Base-by-base conservation (phyloP, 2,888 invertebrate genomes). In the Polyommatus icarus region DNA sequence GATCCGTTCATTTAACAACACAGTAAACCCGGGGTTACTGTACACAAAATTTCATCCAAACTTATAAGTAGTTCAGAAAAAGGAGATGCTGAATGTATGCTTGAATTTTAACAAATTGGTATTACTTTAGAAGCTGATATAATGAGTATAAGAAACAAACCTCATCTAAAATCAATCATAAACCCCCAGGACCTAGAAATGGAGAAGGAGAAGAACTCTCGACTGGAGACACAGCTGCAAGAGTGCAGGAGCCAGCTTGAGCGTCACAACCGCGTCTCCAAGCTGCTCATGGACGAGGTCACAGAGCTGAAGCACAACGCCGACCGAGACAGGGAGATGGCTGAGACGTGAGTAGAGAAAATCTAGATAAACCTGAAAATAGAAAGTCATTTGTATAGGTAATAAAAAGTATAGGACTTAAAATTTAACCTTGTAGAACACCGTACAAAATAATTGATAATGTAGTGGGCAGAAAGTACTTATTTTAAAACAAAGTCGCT, bases 261-360 rank as follows among this genome's bases (percentile, higher is more conserved):
- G 84, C 94, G 96, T 77, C 95, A 96, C 87, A 92, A 96, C 83
- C 91, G 96, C 15, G 95, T 96, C 46, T 95, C 96, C 36, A 95
- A 95, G 82, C 90, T 96, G 86, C 93, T 96, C 73, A 95, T 96
- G 82, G 95, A 96, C 1, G 96, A 97, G 83, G 95, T 96, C 67
- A 91, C 95, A 3, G 94, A 95, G 1, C 89, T 96, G 76, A 95
- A 95, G 84, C 88, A 95, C 76, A 93, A 95, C 80, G 96, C 96
- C 0, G 95, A 96, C 82, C 93, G 93, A 80, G 96, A 96, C 83
- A 90, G 95, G 77, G 94, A 95, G 83, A 95, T 95, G 88, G 95
- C 95, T 0, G 93, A 92, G 78, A 94, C 94, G 95, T 95, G 80
- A 79, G 81, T 80, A 3, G n/a, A 61, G 75, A 15, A 8, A 12